These are phyloP conservation scores for Malurus melanocephalus DNA, from an alignment of 2,113 vertebrate genomes.

Conservation along the genomic window DNA sequence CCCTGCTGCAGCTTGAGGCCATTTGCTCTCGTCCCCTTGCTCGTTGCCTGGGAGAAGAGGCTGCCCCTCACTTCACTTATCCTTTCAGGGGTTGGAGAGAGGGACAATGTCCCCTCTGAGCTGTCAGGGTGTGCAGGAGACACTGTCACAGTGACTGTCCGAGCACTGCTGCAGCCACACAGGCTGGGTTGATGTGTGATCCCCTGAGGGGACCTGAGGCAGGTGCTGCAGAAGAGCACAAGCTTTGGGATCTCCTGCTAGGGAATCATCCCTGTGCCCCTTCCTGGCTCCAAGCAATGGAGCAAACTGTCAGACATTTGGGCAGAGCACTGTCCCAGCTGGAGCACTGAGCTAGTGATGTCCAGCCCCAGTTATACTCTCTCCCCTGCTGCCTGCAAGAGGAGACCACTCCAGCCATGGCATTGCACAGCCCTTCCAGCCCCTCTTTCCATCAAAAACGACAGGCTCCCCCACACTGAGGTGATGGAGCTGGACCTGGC, in stretches of 20 bases:
- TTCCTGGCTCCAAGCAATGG: background rate
- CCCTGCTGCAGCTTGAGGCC: background rate
- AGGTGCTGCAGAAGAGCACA: background rate
- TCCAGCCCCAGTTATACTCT: background rate
- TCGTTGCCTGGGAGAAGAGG: background rate
- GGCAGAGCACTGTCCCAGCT: background rate
- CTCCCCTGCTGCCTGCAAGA: background rate
- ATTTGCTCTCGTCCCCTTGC: background rate
- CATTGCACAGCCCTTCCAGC: background rate
- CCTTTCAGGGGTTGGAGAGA: background rate
- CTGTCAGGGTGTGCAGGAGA: background rate
- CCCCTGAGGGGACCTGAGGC: background rate
- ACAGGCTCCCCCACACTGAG: accelerated
- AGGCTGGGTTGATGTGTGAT: background rate
- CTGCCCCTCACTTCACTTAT: background rate
- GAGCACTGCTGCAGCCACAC: accelerated
- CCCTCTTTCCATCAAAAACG: background rate
- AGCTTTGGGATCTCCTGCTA: background rate
- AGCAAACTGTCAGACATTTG: background rate
- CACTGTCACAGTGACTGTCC: accelerated
- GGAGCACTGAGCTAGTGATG: background rate
- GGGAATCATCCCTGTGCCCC: background rate
- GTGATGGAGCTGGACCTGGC: background rate
- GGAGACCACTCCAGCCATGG: background rate
- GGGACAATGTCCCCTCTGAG: background rate